phyloP scores from a whole-genome alignment of 2,113 vertebrate species.

The Orientallactaga bullata region DNA sequence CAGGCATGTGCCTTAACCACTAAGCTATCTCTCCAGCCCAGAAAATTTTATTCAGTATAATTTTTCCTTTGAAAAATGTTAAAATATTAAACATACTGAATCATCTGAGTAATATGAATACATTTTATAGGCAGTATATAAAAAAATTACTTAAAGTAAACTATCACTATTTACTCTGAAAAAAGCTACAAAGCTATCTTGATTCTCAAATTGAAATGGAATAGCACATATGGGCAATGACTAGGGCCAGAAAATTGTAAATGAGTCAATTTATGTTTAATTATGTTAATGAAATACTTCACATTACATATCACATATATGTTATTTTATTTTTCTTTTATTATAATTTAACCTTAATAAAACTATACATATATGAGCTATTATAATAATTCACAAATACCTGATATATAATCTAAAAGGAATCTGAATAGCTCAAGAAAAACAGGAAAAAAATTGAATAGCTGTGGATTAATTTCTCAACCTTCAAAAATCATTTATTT shows the following conservation, averaged over 20 bases:
- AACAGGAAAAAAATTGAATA: background rate
- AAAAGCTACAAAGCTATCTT: background rate
- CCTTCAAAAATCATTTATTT: conserved; percentile 14
- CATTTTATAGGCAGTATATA: background rate
- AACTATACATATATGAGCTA: background rate
- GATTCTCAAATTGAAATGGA: background rate
- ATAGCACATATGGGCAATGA: background rate
- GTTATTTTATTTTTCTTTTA: background rate
- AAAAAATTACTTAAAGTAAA: conserved; percentile 55
- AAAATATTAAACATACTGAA: conserved; percentile 6
- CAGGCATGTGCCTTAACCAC: too few relatives aligned
- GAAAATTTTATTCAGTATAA: background rate
- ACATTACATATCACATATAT: background rate
- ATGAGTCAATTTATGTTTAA: background rate
- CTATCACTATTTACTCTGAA: conserved; percentile 1
- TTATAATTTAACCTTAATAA: background rate
- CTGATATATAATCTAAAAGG: background rate
- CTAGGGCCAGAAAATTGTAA: background rate
- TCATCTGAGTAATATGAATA: conserved; percentile 13
- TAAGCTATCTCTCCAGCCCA: too few relatives aligned
- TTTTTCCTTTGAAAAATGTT: background rate
- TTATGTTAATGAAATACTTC: conserved; percentile 21
- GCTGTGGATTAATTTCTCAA: background rate
- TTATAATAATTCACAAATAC: conserved; percentile 37
- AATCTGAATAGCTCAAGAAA: background rate